phyloP scores from a whole-genome alignment of 2,888 invertebrate genomes.

The Scaptomyza parva region DNA sequence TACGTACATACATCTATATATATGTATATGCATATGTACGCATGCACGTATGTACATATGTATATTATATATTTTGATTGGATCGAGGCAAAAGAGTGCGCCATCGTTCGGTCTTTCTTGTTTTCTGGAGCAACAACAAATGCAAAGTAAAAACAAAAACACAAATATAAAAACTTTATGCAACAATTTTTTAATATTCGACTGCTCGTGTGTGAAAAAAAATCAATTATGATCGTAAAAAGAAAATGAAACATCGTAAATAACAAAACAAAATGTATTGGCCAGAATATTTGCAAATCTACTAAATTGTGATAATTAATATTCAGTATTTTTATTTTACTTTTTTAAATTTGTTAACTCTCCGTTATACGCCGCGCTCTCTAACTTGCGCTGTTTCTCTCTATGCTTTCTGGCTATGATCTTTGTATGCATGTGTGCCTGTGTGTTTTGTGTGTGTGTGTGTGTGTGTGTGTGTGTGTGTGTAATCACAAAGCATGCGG shows the following conservation, averaged over 20 bases:
- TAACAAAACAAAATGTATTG: conserved; percentile 50
- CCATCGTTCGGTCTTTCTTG: conserved; percentile 54
- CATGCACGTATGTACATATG: conserved; percentile 45
- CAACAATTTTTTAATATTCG: conserved; percentile 44
- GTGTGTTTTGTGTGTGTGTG: conserved; percentile 11
- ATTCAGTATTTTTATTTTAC: conserved; percentile 26
- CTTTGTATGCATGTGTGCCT: conserved; percentile 18
- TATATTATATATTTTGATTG: conserved; percentile 72
- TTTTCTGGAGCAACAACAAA: conserved; percentile 42
- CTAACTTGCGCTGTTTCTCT: conserved; percentile 28
- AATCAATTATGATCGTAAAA: conserved; percentile 48
- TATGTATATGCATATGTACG: conserved; percentile 20
- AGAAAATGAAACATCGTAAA: conserved; percentile 10
- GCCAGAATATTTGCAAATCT: conserved; percentile 54
- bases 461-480: conserved; percentile 6
- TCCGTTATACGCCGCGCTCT: conserved; percentile 8
- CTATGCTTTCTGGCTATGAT: conserved; percentile 36
- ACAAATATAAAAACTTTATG: conserved; percentile 43
- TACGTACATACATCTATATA: conserved; percentile 17
- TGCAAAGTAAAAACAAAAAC: conserved; percentile 27
- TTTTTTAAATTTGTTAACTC: conserved; percentile 15
- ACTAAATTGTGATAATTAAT: conserved; percentile 66
- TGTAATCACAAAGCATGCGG: conserved; percentile 56
- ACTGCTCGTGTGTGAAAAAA: conserved; percentile 31
- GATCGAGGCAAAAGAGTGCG: conserved; percentile 63